These are phyloP conservation scores for Trachymyrmex septentrionalis DNA, from an alignment of 1,140 invertebrate species.

Conservation along the genomic window DNA sequence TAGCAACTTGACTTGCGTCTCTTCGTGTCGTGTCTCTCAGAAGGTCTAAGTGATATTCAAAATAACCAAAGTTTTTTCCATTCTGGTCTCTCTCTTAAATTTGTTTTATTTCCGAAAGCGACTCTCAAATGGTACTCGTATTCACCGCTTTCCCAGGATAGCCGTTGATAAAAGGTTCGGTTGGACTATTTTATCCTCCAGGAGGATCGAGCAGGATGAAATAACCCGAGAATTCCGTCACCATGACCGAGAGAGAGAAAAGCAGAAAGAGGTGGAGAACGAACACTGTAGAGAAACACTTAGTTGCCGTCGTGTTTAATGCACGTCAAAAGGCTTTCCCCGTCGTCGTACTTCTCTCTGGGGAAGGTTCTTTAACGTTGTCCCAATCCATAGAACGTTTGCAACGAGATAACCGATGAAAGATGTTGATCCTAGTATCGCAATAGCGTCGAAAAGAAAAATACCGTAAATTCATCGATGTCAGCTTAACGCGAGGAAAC, in stretches of 20 bases:
- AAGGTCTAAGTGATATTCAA: constrained; percentile 20
- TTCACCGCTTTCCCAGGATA: constrained; percentile 16
- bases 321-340: constrained; percentile 78
- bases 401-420: constrained; percentile 77
- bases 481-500: constrained; percentile 51
- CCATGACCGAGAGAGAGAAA: constrained; percentile 63
- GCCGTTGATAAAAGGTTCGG: constrained; percentile 40
- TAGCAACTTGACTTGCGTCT: neutral
- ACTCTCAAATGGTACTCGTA: constrained; percentile 58
- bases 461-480: constrained; percentile 21
- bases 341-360: constrained; percentile 59
- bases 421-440: constrained; percentile 62
- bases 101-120: constrained; percentile 54
- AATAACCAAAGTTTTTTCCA: constrained; percentile 51
- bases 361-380: constrained; percentile 75
- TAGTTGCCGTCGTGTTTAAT: constrained; percentile 80
- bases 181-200: neutral
- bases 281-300: constrained; percentile 76
- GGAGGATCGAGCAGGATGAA: constrained; percentile 21
- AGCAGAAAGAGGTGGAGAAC: constrained; percentile 65
- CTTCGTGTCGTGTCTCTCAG: neutral
- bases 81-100: constrained; percentile 13
- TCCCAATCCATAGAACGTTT: constrained; percentile 68
- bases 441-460: constrained; percentile 14
- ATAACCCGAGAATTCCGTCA: constrained; percentile 60